Base-by-base conservation (phyloP, 1,140 invertebrate genomes). In the Hycleus cichorii region DNA sequence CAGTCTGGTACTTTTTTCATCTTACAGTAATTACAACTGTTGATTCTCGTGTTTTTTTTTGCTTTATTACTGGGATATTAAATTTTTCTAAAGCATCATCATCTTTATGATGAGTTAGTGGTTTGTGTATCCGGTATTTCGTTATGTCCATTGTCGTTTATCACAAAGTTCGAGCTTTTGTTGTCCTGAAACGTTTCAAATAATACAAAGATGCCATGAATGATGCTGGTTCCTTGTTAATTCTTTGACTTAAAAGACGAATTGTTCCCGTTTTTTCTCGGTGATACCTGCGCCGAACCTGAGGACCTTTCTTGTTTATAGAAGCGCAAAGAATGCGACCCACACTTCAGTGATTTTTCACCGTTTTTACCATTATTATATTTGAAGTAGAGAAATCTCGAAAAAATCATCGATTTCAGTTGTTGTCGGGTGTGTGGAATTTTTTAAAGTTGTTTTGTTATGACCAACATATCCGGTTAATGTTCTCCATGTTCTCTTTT, bases 381-480 rank as follows among this genome's bases (percentile, higher is more conserved):
- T 32, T 32, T 32, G 32, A 32, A 32, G 18, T 18, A 18, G 32
- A 32, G 32, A 32, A 32, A 32, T 32, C 32, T 32, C 7, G 32
- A 32, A 32, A 12, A 32, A 32, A 32, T 32, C 32, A 32, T 32
- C 32, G 32, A 32, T 32, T 32, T 32, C 32, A 32, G 32, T 53
- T 45, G 52, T 48, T 50, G 53, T 51, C 45, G 47, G 42, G 64
- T 49, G 49, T 59, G 52, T 58, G 58, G 52, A 50, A 53, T 46
- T 54, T 25, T 46, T 44, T 9, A 11, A 11, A 27, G 46, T 52
- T 44, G 50, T 45, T 52, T 52, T 52, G 8, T 52, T 32, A 32
- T 1, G 40, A 24, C 45, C 11, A 27, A 25, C 43, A 53, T 46
- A 53, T 53, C 51, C 51, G 51, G 51, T 46, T 53, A 38, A 27